Percentiles rank a stretch among this genome's conserved stretches.
Evolutionary conservation across 30 jellyfish, hydroid and myxozoan genomes (phyloP).

Genomic region (Haliclystus octoradiatus): DNA sequence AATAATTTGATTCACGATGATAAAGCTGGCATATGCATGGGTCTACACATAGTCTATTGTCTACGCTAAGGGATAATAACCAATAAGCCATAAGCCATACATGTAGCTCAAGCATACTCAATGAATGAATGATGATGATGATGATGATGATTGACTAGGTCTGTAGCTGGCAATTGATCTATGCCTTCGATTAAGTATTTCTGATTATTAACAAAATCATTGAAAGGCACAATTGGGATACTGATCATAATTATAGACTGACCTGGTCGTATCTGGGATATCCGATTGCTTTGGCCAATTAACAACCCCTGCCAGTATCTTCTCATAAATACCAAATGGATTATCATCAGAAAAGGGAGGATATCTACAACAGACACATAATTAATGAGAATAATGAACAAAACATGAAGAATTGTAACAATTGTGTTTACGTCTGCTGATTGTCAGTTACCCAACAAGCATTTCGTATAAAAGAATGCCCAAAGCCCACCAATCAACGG

Average conservation of each 20-base stretch:
- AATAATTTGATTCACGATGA: too few relatives aligned
- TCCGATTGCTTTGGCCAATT: constrained; percentile 59
- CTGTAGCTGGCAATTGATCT: too few relatives aligned
- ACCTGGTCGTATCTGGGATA: constrained; percentile 43
- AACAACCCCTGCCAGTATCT: constrained; percentile 59
- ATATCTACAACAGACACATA: constrained; percentile 25
- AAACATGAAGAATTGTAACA: not conserved
- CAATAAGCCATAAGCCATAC: too few relatives aligned
- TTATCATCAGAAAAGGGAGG: constrained; percentile 92
- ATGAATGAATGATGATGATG: too few relatives aligned
- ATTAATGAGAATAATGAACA: not conserved
- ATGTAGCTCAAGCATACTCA: too few relatives aligned
- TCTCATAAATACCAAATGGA: constrained; percentile 81
- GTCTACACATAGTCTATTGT: too few relatives aligned
- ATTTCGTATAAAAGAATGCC: constrained; percentile 87
- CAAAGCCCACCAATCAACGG: constrained; percentile 99
- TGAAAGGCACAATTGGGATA: not conserved
- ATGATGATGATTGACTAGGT: too few relatives aligned
- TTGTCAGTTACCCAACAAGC: constrained; percentile 95
- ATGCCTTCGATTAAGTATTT: too few relatives aligned
- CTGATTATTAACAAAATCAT: too few relatives aligned
- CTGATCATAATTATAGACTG: not conserved
- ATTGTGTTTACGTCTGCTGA: too few relatives aligned
- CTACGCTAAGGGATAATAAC: too few relatives aligned
- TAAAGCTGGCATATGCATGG: too few relatives aligned